Base-by-base conservation (phyloP, 2,888 invertebrate species). In the Pyrgus malvae region DNA sequence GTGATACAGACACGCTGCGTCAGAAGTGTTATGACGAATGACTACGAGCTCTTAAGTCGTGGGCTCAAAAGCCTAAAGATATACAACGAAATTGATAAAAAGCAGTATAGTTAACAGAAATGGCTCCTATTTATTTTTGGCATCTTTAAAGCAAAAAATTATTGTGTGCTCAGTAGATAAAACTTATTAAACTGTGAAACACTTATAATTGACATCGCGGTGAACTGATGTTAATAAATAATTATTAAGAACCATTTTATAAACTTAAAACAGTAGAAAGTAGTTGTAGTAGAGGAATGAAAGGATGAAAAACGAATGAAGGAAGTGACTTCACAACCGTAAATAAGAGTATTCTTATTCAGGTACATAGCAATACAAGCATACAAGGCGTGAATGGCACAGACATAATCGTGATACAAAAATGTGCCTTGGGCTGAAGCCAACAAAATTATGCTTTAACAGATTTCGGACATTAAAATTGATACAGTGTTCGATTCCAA, bases 321-420 rank as follows among this genome's bases (percentile, higher is more conserved):
- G n/a, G n/a, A 35, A 16, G 1, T 35, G 35, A 35, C 16, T 9
- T 17, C 37, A 37, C 17, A 9, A 37, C 17, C 17, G 17, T 3
- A 16, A 4, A 37, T 37, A 37, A 37, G 17, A 17, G 17, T 37
- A 37, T 37, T 37, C 17, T 35, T 11, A 38, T 40, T 29, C 21
- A 33, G 35, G 46, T 35, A 46, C 23, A 23, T 19, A 17, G 29
- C 21, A 25, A 25, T 25, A 25, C 35, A 37, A 2, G n/a, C n/a
- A n/a, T n/a, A n/a, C n/a, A n/a, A 25, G 16, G 27, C 16, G n/a
- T n/a, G 27, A 48, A 40, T 40, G 27, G 31, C 19, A 8, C 40
- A 40, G 17, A 49, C 48, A 12, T 40, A 40, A 40, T 19, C 38
- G 9, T 19, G 40, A 49, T 42, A 33, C 33, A 50, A 50, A 50